Evolutionary conservation across 2,888 invertebrate genomes (phyloP).

Genomic region (Morpho achilles): DNA sequence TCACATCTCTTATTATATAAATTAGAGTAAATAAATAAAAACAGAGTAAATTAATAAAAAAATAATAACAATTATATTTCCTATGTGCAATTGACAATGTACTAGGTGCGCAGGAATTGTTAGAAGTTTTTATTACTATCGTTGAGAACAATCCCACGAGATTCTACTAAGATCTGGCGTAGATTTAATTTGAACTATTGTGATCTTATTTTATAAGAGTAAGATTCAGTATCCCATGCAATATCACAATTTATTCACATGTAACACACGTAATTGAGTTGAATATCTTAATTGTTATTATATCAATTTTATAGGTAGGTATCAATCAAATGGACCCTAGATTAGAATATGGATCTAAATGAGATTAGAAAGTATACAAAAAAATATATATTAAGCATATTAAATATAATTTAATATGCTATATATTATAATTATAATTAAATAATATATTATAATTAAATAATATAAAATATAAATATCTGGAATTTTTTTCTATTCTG

Average conservation of each 20-base stretch:
- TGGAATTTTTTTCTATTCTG: no score
- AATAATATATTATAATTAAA: no score
- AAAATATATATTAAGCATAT: no score
- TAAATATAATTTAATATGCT: no score
- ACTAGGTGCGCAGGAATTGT: conserved; percentile 47
- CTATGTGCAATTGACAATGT: conserved; percentile 25
- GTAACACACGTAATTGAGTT: conserved; percentile 24
- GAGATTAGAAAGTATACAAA: no score
- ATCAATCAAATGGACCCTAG: background rate
- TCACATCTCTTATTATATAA: no score
- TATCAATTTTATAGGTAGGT: background rate
- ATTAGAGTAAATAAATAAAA: no score
- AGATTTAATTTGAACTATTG: conserved; percentile 11
- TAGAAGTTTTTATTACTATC: conserved; percentile 42
- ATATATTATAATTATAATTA: no score
- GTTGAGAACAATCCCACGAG: conserved; percentile 70
- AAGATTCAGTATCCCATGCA: conserved; percentile 13
- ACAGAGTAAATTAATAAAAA: no score
- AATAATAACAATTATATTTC: background rate
- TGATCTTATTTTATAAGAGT: conserved; percentile 11
- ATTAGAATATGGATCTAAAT: no score
- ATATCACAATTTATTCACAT: conserved; percentile 17
- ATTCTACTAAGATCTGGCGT: conserved; percentile 36
- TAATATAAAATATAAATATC: no score
- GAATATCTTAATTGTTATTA: conserved; percentile 20